Conservation (phyloP, 2,113 vertebrate genomes). For the Raja brachyura region DNA sequence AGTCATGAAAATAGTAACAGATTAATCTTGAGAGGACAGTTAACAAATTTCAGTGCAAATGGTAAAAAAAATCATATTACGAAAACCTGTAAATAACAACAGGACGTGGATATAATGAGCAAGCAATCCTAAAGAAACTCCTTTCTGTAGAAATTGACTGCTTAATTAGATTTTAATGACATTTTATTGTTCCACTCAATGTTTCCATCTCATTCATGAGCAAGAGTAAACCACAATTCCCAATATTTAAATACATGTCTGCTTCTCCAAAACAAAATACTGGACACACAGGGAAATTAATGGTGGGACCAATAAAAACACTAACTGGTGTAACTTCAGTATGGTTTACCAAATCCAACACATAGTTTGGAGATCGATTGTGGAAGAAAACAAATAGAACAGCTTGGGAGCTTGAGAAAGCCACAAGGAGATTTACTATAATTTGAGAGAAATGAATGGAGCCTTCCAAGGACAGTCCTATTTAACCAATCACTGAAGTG, state of each 20-base stretch:
- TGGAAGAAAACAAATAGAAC: not conserved
- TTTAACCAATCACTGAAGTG: not conserved
- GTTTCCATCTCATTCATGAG: not conserved
- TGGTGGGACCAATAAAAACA: too few relatives aligned
- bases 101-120: not conserved
- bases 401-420: not conserved
- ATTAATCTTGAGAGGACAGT: not conserved
- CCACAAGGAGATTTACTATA: not conserved
- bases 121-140: too few relatives aligned
- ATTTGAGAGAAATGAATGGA: not conserved
- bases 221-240: not conserved
- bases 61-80: not conserved
- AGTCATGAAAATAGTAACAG: not conserved
- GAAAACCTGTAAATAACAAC: not conserved
- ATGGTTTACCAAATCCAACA: not conserved
- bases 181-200: not conserved
- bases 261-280: too few relatives aligned
- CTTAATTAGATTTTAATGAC: not conserved
- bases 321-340: not conserved
- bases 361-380: not conserved
- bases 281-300: too few relatives aligned
- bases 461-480: not conserved
- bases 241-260: too few relatives aligned
- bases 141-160: not conserved
- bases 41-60: not conserved